phyloP scores from a whole-genome alignment of 2,888 invertebrate species.

The Ochlodes sylvanus region DNA sequence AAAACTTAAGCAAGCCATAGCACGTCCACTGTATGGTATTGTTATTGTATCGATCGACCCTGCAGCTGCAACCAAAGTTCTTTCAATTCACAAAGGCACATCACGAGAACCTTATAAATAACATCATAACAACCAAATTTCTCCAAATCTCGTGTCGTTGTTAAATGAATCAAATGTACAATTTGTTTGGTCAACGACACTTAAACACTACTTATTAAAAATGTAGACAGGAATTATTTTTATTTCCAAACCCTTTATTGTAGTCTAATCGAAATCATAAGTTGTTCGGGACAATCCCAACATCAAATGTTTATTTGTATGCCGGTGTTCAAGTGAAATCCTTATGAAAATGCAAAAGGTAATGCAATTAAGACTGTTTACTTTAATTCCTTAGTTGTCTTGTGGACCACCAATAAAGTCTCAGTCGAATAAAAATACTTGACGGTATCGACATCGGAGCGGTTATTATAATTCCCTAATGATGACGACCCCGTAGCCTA shows the following conservation, averaged over 20 bases:
- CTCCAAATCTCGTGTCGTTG: not conserved
- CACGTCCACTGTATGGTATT: constrained; percentile 56
- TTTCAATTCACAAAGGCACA: constrained; percentile 19
- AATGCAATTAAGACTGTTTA: constrained; percentile 44
- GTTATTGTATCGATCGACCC: constrained; percentile 51
- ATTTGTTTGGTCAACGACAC: constrained; percentile 81
- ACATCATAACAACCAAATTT: constrained; percentile 9
- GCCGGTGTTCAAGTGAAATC: constrained; percentile 44
- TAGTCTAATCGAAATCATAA: constrained; percentile 44
- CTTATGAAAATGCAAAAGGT: constrained; percentile 46
- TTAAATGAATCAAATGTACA: constrained; percentile 47
- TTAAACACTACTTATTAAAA: constrained; percentile 77
- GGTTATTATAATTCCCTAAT: too few relatives aligned
- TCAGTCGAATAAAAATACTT: constrained; percentile 6
- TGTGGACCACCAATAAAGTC: constrained; percentile 15
- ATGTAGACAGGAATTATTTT: constrained; percentile 72
- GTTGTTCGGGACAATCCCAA: constrained; percentile 39
- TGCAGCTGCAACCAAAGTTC: constrained; percentile 27
- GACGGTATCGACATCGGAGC: not conserved
- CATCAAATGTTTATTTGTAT: constrained; percentile 49
- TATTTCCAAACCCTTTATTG: constrained; percentile 48
- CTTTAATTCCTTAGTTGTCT: constrained; percentile 12
- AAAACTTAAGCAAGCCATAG: constrained; percentile 68
- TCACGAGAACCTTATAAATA: constrained; percentile 1
- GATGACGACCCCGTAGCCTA: too few relatives aligned